phyloP scores from a whole-genome alignment of 2,113 vertebrate species.

The Apodemus sylvaticus region DNA sequence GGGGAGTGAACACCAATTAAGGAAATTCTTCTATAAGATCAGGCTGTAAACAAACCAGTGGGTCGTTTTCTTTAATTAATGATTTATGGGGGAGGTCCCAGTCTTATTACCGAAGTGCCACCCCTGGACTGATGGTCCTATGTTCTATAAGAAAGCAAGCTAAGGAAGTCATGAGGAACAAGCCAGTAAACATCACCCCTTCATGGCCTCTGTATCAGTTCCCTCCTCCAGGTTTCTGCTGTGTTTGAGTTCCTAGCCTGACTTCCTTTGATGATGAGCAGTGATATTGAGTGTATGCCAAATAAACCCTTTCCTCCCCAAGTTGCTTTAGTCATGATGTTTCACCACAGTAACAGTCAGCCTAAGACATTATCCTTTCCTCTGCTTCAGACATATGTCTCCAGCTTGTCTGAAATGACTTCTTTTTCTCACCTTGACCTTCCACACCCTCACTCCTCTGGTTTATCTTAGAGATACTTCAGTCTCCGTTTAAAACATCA shows the following conservation, averaged over 20 bases:
- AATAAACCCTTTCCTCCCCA: neutral
- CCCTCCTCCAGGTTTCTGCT: neutral
- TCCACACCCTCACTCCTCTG: neutral
- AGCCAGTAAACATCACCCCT: neutral
- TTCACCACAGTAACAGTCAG: neutral
- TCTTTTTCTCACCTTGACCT: neutral
- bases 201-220: neutral
- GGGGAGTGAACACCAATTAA: neutral
- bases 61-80: neutral
- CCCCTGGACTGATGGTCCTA: neutral
- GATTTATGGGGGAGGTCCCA: too few species aligned
- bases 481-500: neutral
- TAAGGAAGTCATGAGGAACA: neutral
- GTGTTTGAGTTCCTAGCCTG: neutral
- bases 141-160: neutral
- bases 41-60: neutral
- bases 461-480: neutral
- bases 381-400: neutral
- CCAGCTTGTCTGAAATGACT: neutral
- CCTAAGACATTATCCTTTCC: neutral
- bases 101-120: neutral
- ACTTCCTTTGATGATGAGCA: neutral
- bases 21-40: neutral
- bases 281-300: neutral
- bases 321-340: neutral